These are phyloP conservation scores for Pogoniulus pusillus DNA, from an alignment of 2,797 vertebrate genomes.

Conservation along the genomic window DNA sequence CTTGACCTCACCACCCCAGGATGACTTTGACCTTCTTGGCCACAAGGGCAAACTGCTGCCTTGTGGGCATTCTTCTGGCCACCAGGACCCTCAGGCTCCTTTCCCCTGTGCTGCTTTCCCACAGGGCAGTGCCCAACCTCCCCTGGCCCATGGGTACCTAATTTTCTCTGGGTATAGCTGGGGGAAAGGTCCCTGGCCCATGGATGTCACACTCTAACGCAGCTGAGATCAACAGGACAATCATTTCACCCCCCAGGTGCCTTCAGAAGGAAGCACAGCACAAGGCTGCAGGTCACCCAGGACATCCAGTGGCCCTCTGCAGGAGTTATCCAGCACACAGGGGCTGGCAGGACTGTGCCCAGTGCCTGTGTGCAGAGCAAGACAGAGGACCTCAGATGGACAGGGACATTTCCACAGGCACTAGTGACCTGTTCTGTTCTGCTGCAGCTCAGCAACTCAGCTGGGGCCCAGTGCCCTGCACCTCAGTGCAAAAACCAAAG, in stretches of 20 bases:
- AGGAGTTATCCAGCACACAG: not conserved
- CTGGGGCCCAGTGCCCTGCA: not conserved
- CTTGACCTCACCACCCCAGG: too few relatives aligned
- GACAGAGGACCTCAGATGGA: not conserved
- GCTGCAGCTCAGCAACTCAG: not conserved
- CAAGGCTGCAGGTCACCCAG: not conserved
- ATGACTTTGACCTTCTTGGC: too few relatives aligned
- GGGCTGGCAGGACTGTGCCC: not conserved
- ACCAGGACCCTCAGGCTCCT: too few relatives aligned
- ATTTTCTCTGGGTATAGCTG: not conserved
- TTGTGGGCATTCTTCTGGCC: too few relatives aligned
- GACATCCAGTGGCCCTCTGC: not conserved
- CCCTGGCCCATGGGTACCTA: too few relatives aligned
- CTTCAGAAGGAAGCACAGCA: not conserved
- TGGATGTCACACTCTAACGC: not conserved
- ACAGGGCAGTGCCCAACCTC: too few relatives aligned
- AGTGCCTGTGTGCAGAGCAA: not conserved
- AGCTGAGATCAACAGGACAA: not conserved
- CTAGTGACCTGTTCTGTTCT: not conserved
- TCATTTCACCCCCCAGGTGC: not conserved
- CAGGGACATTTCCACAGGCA: not conserved
- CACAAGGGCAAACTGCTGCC: too few relatives aligned
- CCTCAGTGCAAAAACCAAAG: not conserved
- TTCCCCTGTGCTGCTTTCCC: too few relatives aligned
- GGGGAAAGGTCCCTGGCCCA: not conserved